A percentile compares a stretch with the other conserved stretches of the same genome.
These are phyloP conservation scores for Corvus hawaiiensis DNA, from an alignment of 2,113 vertebrate species.

Conservation along the genomic window DNA sequence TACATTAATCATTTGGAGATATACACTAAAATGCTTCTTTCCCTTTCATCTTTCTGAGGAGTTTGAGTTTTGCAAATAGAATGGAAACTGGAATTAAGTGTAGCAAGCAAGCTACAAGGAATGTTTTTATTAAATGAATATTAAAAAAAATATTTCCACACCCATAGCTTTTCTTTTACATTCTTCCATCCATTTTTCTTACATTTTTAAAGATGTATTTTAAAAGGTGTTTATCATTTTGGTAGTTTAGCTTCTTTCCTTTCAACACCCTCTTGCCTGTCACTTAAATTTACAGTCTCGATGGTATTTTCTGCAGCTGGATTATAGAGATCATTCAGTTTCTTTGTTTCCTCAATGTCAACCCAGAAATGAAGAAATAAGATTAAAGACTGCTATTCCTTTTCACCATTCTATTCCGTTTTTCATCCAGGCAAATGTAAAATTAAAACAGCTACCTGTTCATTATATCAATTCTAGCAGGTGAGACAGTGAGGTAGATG, in stretches of 20 bases:
- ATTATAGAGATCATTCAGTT: neutral
- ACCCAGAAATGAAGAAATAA: neutral
- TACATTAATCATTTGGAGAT: constrained; percentile 54
- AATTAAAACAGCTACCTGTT: neutral
- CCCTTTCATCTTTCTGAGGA: constrained; percentile 6
- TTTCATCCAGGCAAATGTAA: neutral
- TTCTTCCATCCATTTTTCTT: neutral
- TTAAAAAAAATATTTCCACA: neutral
- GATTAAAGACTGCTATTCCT: neutral
- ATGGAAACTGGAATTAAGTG: neutral
- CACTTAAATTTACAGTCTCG: neutral
- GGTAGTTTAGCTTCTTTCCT: neutral
- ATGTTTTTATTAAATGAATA: neutral
- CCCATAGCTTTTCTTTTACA: neutral
- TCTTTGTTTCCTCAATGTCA: neutral
- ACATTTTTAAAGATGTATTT: neutral
- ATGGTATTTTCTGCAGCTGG: neutral
- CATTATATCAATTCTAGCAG: neutral
- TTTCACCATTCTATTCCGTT: neutral
- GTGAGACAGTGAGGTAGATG: neutral
- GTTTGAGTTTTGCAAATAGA: constrained; percentile 5
- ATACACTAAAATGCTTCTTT: constrained; percentile 14
- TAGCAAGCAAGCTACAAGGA: neutral
- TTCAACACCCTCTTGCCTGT: neutral
- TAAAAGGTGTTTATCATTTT: neutral